These are phyloP conservation scores for Peromyscus nudipes DNA, from an alignment of 2,797 vertebrate genomes.

Conservation along the genomic window DNA sequence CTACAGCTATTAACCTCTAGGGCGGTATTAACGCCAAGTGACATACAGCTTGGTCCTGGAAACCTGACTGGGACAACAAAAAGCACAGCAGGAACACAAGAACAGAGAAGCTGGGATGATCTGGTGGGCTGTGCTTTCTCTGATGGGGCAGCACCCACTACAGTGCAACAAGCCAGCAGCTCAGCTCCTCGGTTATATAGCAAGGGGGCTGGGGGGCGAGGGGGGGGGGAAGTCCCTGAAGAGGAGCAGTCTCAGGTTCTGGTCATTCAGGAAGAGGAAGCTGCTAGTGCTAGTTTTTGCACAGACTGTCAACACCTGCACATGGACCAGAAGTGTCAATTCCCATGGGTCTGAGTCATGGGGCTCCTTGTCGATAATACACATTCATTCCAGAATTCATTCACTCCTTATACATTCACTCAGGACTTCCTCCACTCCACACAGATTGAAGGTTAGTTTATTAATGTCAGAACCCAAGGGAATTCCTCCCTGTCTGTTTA, in stretches of 20 bases:
- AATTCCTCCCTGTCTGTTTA: background rate
- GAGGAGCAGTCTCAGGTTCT: background rate
- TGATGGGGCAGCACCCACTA: background rate
- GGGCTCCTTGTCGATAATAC: background rate
- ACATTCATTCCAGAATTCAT: background rate
- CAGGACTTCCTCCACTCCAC: background rate
- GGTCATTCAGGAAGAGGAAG: background rate
- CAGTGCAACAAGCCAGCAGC: background rate
- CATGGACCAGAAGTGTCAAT: background rate
- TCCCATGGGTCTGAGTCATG: background rate
- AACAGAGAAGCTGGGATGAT: background rate
- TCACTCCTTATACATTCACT: background rate
- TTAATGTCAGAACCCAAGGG: background rate
- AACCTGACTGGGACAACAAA: background rate
- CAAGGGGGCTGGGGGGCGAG: background rate
- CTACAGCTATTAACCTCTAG: background rate
- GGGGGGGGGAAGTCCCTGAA: fast-evolving
- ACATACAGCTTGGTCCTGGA: background rate
- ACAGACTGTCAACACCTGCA: background rate
- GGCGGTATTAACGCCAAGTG: background rate
- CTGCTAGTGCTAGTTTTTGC: background rate
- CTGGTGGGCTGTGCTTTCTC: background rate
- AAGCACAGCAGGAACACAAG: no score
- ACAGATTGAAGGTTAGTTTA: background rate
- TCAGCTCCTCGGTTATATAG: background rate